These are phyloP conservation scores for Anguilla rostrata DNA, from an alignment of 2,113 vertebrate genomes.

Conservation along the genomic window DNA sequence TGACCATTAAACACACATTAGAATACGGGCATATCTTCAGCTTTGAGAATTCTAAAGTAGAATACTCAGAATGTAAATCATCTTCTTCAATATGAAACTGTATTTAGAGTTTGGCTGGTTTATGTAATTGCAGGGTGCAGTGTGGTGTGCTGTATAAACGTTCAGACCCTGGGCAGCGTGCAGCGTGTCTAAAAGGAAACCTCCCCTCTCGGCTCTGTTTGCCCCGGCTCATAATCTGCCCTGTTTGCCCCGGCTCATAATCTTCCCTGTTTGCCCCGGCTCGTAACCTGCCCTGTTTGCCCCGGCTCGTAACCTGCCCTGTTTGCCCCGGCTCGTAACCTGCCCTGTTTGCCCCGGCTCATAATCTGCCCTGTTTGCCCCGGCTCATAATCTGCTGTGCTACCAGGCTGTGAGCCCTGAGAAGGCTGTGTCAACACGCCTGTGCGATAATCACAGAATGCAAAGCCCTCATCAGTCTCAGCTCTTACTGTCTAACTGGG, in stretches of 20 bases:
- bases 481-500: neutral
- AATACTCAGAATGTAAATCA: neutral
- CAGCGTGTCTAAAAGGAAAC: neutral
- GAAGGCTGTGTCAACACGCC: constrained; percentile 10
- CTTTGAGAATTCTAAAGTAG: neutral
- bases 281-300: too few species aligned
- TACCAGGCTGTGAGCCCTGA: neutral
- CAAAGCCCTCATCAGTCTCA: neutral
- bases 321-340: neutral
- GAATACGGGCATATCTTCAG: neutral
- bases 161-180: neutral
- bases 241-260: neutral
- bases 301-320: too few species aligned
- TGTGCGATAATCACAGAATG: neutral
- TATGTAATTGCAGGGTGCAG: neutral
- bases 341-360: neutral
- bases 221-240: neutral
- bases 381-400: neutral
- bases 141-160: neutral
- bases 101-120: neutral
- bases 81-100: neutral
- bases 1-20: neutral
- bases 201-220: neutral
- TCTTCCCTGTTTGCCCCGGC: neutral
- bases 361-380: neutral